Percentiles rank a stretch among this genome's conserved stretches.
Evolutionary conservation across 2,797 vertebrate genomes (phyloP).

Genomic region (Leucoraja ocellata): DNA sequence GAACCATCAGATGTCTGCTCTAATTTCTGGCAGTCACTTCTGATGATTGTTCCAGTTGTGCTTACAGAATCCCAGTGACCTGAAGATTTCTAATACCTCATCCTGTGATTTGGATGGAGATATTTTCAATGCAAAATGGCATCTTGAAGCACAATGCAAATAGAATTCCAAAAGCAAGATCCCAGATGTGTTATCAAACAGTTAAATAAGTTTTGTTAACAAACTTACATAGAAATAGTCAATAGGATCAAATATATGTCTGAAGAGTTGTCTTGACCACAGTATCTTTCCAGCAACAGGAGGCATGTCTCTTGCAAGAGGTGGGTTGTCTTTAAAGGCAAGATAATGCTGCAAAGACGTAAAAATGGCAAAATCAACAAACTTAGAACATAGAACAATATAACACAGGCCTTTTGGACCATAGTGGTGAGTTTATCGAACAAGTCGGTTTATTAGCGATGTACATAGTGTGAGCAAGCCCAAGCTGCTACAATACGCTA

Average conservation of each 20-base stretch:
- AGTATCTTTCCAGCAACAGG: conserved; percentile 67
- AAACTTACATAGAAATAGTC: conserved; percentile 63
- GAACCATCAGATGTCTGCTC: background rate
- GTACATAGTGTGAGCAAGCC: no score
- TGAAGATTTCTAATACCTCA: background rate
- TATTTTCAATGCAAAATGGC: background rate
- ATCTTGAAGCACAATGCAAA: background rate
- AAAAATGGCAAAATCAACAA: conserved; percentile 26
- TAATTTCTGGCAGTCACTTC: background rate
- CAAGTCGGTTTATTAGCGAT: no score
- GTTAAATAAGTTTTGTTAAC: background rate
- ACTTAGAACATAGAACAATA: no score
- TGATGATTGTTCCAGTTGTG: background rate
- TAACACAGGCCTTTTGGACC: no score
- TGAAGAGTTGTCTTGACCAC: conserved; percentile 70
- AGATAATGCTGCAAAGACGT: conserved; percentile 57
- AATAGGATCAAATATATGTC: conserved; percentile 68
- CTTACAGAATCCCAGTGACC: background rate
- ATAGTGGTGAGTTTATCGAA: no score
- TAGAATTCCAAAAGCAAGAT: background rate
- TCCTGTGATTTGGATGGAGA: background rate
- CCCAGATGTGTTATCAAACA: background rate
- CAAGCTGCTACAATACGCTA: no score
- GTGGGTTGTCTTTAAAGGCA: conserved; percentile 60
- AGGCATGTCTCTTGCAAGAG: conserved; percentile 64